Evolutionary conservation across 2,797 vertebrate species (phyloP).

Genomic region (Pseudomugil gertrudae): DNA sequence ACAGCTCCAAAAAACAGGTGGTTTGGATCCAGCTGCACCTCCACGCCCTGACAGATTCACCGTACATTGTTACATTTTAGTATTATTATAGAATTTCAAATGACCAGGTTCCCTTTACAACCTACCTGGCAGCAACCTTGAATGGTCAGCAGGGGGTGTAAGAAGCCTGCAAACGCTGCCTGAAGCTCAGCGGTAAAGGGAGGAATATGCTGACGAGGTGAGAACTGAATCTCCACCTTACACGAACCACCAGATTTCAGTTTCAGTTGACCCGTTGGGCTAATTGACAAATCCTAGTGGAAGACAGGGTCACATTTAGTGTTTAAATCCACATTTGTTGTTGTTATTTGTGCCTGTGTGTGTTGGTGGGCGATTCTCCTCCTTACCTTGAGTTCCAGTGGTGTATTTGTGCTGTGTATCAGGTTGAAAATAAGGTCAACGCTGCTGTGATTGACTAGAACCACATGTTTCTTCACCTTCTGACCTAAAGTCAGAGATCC

Average conservation of each 20-base stretch:
- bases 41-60: conserved; percentile 67
- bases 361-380: neutral
- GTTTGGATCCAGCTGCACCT: conserved; percentile 85
- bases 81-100: neutral
- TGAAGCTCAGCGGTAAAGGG: conserved; percentile 84
- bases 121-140: conserved; percentile 85
- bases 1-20: conserved; percentile 87
- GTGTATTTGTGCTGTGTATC: conserved; percentile 33
- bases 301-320: neutral
- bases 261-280: conserved; percentile 73
- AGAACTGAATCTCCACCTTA: conserved; percentile 83
- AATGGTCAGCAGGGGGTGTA: conserved; percentile 84
- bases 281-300: conserved; percentile 83
- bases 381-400: conserved; percentile 81
- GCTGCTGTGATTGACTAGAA: conserved; percentile 85
- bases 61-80: neutral
- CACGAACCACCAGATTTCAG: conserved; percentile 79
- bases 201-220: conserved; percentile 75
- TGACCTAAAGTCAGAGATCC: conserved; percentile 83
- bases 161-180: conserved; percentile 78
- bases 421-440: conserved; percentile 67
- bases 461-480: conserved; percentile 77
- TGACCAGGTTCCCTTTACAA: neutral
- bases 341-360: conserved; percentile 49
- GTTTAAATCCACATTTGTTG: neutral